Base-by-base conservation (phyloP, 2,797 vertebrate genomes). In the Numenius phaeopus region DNA sequence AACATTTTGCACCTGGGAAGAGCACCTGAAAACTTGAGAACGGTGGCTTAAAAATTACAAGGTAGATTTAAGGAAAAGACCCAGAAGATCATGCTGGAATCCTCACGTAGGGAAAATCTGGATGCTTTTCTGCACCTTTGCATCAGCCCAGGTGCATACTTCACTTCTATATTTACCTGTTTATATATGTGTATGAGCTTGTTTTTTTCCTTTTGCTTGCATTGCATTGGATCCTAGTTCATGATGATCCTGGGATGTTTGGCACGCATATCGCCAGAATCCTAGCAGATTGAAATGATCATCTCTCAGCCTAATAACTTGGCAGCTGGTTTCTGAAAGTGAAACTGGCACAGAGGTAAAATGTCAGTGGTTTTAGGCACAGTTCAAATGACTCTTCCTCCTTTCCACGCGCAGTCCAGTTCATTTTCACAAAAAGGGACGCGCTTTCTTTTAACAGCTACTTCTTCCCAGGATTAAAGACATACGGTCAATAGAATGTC, bases 221-320 rank as follows among this genome's bases (percentile, higher is more conserved):
- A 3, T 8, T 22, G 32, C 2, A 0, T 13, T 58, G 40, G 11
- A 77, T 89, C 34, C 37, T 16, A 54, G 32, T 42, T 84, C 37
- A 26, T 20, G 15, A 34, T 3, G 5, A 58, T 39, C 34, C 47
- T 37, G 16, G 42, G 65, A n/a, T 47, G 32, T 42, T 73, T 83
- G 71, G 17, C 66, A 22, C 0, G 0, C 0, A 0, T 22, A 42
- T 46, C 34, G n/a, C 37, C 0, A 0, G 83, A 87, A 93, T 42
- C 21, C 12, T 24, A 58, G 12, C 42, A 81, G 82, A 80, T 19
- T 85, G 58, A 66, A 94, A n/a, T 2, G 0, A 62, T 82, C 81
- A 47, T 69, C 42, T 92, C 83, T 89, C 78, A 71, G 37, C 64
- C 69, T 57, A 47, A 22, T 27, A 67, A 71, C 64, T 47, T 75